Conservation (phyloP, 1,140 invertebrate genomes). For the Heterodera carotae region DNA sequence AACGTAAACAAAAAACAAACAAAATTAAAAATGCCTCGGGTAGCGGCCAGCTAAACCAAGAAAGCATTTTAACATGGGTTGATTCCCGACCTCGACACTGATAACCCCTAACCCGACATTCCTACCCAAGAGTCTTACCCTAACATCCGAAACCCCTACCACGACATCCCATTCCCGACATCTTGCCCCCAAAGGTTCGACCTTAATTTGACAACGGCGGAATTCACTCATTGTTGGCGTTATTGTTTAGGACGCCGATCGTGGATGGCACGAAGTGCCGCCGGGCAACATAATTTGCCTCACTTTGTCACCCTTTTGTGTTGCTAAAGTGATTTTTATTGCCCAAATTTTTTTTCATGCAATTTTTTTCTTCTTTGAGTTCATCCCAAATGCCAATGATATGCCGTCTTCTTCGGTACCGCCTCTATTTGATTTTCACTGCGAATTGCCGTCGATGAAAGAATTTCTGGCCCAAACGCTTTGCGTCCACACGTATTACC, state of each 20-base stretch:
- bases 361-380: neutral
- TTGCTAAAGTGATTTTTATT: neutral
- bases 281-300: constrained; percentile 5
- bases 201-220: too few relatives aligned
- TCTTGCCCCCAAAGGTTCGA: too few relatives aligned
- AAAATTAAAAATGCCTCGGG: neutral
- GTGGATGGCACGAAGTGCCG: constrained; percentile 13
- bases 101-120: too few relatives aligned
- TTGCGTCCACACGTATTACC: neutral
- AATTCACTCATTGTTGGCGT: neutral
- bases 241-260: neutral
- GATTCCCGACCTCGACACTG: too few relatives aligned
- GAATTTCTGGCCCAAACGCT: constrained; percentile 1
- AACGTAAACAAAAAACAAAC: neutral
- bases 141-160: too few relatives aligned
- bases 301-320: neutral
- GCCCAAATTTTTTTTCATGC: neutral
- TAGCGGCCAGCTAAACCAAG: too few relatives aligned
- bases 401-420: neutral
- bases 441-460: neutral
- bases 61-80: too few relatives aligned
- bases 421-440: neutral
- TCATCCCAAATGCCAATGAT: neutral
- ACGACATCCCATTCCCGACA: too few relatives aligned
- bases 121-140: too few relatives aligned